Evolutionary conservation across 2,888 invertebrate genomes (phyloP).

Genomic region (Phyto melanocephala): DNA sequence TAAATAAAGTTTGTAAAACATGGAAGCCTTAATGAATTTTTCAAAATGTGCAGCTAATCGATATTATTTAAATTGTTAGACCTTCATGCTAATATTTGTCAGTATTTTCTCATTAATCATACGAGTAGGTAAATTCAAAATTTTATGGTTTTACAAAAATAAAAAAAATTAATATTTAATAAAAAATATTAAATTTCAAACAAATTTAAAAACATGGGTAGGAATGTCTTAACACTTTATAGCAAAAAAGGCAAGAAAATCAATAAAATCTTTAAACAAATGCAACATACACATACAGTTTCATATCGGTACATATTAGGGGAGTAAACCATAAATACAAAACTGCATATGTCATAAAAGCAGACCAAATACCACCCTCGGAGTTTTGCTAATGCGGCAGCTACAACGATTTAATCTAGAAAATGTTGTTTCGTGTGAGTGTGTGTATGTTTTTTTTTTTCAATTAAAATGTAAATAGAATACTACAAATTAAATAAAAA

Average conservation of each 20-base stretch:
- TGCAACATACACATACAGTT: background rate
- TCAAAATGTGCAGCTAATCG: no score
- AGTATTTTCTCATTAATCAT: no score
- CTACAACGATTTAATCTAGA: background rate
- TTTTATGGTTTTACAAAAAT: no score
- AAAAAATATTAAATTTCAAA: no score
- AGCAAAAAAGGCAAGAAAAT: background rate
- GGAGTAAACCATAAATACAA: background rate
- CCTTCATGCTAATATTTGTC: no score
- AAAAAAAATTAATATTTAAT: no score
- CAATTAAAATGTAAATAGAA: slow-evolving; percentile 63
- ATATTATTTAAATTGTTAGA: no score
- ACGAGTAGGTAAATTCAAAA: no score
- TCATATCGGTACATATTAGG: background rate
- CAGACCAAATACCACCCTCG: slow-evolving; percentile 45
- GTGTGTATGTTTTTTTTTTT: slow-evolving; percentile 20
- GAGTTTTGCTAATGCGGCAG: background rate
- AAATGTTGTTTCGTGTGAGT: background rate
- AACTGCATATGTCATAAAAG: background rate
- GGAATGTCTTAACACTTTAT: background rate
- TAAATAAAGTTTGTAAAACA: no score
- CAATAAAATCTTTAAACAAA: background rate
- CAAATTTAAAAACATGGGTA: no score
- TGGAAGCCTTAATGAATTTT: no score
- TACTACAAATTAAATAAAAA: slow-evolving; percentile 58